Evolutionary conservation across 2,113 vertebrate species (phyloP), one percentile per base, ranked within the genome.

Genomic region (Cariama cristata): DNA sequence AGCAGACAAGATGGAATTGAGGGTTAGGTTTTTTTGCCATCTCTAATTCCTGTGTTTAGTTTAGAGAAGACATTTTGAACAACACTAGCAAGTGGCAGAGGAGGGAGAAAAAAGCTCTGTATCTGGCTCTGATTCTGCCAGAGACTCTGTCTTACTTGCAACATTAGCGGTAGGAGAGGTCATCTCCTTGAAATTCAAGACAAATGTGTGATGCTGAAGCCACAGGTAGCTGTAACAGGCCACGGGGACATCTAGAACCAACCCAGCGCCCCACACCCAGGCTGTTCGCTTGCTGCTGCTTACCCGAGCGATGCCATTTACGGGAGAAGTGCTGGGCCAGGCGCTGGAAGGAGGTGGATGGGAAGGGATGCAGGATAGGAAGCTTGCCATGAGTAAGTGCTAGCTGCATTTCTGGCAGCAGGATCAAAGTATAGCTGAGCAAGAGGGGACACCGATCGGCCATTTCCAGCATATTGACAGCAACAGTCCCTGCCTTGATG

Each of bases 61-160:
- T 93, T 82, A 89, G 66, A 85, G 42, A 87, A 92, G 63, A 64
- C 17, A 56, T 33, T 91, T 69, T 69, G 68, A 93, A 94, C 14
- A 80, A 60, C 33, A 40, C 8, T 11, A 75, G 69, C 17, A 64
- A 87, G 52, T 38, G 42, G 50, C 27, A 6, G 44, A 3, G 58
- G 18, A 20, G 8, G 32, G 3, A 9, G 19, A 6, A 18, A 22
- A 40, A 32, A 33, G 21, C 58, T 19, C 56, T 79, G 1, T 35
- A 56, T 32, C 62, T 75, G 59, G 8, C n/a, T 81, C 30, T 32
- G 58, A 69, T 79, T 75, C 58, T 86, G 19, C 32, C 35, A 33
- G 27, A 95, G 23, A n/a, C 3, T 1, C 22, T 58, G 59, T 55
- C 53, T 62, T 24, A 68, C 16, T 40, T 91, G 47, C 11, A 60